Percentiles rank a stretch among this genome's conserved stretches.
Evolutionary conservation across 2,888 invertebrate species (phyloP).

Genomic region (Liopterus haemorrhoidalis): DNA sequence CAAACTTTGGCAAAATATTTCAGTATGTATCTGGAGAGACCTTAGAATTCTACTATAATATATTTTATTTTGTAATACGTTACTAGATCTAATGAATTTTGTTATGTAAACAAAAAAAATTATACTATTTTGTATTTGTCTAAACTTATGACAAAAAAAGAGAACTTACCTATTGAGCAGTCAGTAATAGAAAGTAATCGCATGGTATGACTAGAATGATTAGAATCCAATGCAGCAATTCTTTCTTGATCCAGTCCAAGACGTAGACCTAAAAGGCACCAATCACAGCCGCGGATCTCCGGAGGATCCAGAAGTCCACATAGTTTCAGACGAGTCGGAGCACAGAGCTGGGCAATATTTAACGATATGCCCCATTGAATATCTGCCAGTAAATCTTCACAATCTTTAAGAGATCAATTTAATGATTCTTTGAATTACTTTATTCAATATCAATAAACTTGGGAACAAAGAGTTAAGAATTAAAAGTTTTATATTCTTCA

Average conservation of each 20-base stretch:
- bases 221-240: conserved; percentile 44
- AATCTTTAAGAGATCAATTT: conserved; percentile 35
- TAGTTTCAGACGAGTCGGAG: conserved; percentile 55
- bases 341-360: conserved; percentile 54
- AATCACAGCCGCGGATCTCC: conserved; percentile 66
- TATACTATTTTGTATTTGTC: not conserved
- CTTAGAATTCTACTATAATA: too few relatives aligned
- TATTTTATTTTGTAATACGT: too few relatives aligned
- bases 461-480: not conserved
- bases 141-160: not conserved
- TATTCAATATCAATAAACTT: conserved; percentile 1
- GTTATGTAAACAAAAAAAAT: too few relatives aligned
- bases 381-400: conserved; percentile 38
- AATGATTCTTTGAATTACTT: conserved; percentile 5
- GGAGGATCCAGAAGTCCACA: conserved; percentile 67
- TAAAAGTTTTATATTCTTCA: not conserved
- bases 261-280: conserved; percentile 68
- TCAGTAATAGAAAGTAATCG: conserved; percentile 42
- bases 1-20: too few relatives aligned
- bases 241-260: conserved; percentile 50
- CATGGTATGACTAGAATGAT: conserved; percentile 44
- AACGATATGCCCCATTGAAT: conserved; percentile 53
- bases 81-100: too few relatives aligned
- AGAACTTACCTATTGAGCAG: conserved; percentile 43
- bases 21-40: too few relatives aligned